Evolutionary conservation across 30 jellyfish, hydroid and myxozoan genomes (phyloP).

Genomic region (Sanderia malayensis): DNA sequence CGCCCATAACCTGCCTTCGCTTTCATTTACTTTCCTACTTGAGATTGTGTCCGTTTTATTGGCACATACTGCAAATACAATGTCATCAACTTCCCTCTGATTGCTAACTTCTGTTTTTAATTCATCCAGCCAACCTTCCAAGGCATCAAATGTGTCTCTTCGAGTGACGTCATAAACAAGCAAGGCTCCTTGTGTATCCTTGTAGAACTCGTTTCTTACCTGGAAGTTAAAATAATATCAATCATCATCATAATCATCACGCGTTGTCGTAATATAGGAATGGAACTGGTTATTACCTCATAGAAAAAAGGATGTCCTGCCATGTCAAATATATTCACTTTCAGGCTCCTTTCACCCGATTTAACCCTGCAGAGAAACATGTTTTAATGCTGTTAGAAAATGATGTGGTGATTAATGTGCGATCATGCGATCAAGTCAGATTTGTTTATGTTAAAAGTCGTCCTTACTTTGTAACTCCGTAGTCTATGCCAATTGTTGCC

Average conservation of each 20-base stretch:
- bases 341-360: constrained; percentile 55
- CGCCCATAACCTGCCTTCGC: constrained; percentile 88
- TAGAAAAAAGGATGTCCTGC: constrained; percentile 84
- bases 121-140: constrained; percentile 77
- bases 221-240: neutral
- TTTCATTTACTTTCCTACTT: constrained; percentile 44
- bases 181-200: constrained; percentile 78
- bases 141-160: constrained; percentile 56
- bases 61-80: constrained; percentile 73
- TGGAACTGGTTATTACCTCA: constrained; percentile 76
- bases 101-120: constrained; percentile 43
- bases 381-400: too few relatives aligned
- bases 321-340: constrained; percentile 88
- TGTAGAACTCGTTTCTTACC: constrained; percentile 92
- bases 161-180: constrained; percentile 78
- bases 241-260: too few relatives aligned
- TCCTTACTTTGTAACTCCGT: constrained; percentile 88
- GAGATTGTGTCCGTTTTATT: constrained; percentile 48
- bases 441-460: too few relatives aligned
- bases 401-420: too few relatives aligned
- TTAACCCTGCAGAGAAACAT: constrained; percentile 38
- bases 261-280: too few relatives aligned
- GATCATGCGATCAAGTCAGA: too few relatives aligned
- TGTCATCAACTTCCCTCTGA: constrained; percentile 46
- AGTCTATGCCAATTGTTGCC: constrained; percentile 96